Base-by-base conservation (phyloP, 2,797 vertebrate genomes). In the Prionace glauca region DNA sequence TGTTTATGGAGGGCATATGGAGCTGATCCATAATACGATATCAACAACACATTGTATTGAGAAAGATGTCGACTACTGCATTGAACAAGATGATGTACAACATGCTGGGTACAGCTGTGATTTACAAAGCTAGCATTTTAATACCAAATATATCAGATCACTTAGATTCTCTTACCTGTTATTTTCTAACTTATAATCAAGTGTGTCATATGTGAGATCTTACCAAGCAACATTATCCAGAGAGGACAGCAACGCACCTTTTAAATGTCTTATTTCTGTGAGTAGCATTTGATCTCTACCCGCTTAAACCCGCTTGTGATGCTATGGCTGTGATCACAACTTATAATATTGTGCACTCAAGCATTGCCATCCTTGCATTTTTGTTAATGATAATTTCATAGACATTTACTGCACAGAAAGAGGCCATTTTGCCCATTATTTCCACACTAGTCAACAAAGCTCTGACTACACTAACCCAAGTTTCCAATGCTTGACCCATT, bases 1-100 rank as follows among this genome's bases (percentile, higher is more conserved):
- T 95, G 71, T 95, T 95, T 95, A 95, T 77, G 93, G 41, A 94
- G 45, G 71, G 11, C 93, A 95, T 16, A 60, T 72, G 93, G 71
- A 77, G 24, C 26, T 77, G 93, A 74, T 77, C 41, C 29, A 77
- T 77, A 32, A 72, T 16, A 74, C 50, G 36, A 71, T 20, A 72
- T 72, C 9, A 94, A 94, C 65, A 71, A 32, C 71, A 77, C 41
- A 50, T 72, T 26, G 29, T n/a, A 74, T 56, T 74, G 71, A 60
- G 71, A 56, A 77, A 74, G 71, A 45, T 94, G 67, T 94, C 22
- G 2, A 71, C 56, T 26, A 50, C 18, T 87, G 22, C 45, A 9
- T 10, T 87, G 84, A 22, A 32, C 32, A 77, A 74, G 9, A 77
- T 69, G 67, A 69, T 69, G 16, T 69, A 77, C 29, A 77, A n/a